phyloP scores from a whole-genome alignment of 2,888 invertebrate species.

The Cephalotes varians region DNA sequence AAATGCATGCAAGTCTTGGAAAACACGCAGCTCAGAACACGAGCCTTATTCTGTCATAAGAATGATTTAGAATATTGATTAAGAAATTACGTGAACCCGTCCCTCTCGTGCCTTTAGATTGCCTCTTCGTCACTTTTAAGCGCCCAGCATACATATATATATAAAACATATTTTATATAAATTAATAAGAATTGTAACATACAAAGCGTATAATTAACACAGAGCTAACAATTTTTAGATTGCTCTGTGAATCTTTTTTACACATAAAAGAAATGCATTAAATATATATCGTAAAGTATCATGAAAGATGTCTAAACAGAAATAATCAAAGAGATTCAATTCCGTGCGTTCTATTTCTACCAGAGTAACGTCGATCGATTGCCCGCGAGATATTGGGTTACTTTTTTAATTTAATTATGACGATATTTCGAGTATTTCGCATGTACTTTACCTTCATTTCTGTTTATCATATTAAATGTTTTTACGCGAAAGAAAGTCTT shows the following conservation, averaged over 20 bases:
- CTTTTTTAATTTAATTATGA: conserved; percentile 39
- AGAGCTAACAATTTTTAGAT: neutral
- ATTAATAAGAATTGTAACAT: neutral
- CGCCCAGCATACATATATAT: conserved; percentile 11
- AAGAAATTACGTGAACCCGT: conserved; percentile 63
- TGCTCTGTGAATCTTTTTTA: neutral
- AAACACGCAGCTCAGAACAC: conserved; percentile 46
- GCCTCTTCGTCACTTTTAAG: conserved; percentile 35
- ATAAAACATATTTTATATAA: conserved; percentile 1
- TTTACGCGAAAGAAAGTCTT: neutral
- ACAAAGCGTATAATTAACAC: neutral
- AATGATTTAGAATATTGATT: conserved; percentile 67
- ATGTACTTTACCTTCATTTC: conserved; percentile 1
- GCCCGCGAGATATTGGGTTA: neutral
- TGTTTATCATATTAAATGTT: neutral
- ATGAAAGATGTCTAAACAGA: neutral
- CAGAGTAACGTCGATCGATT: conserved; percentile 15
- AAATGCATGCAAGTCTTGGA: conserved; percentile 50
- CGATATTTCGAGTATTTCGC: neutral
- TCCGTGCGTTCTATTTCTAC: neutral
- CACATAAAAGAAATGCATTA: neutral
- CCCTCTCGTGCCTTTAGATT: conserved; percentile 5
- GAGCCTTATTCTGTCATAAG: conserved; percentile 58
- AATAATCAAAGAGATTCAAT: conserved; percentile 19
- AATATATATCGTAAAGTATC: neutral